phyloP scores from a whole-genome alignment of 2,888 invertebrate species.

The Platycheirus rosarum region DNA sequence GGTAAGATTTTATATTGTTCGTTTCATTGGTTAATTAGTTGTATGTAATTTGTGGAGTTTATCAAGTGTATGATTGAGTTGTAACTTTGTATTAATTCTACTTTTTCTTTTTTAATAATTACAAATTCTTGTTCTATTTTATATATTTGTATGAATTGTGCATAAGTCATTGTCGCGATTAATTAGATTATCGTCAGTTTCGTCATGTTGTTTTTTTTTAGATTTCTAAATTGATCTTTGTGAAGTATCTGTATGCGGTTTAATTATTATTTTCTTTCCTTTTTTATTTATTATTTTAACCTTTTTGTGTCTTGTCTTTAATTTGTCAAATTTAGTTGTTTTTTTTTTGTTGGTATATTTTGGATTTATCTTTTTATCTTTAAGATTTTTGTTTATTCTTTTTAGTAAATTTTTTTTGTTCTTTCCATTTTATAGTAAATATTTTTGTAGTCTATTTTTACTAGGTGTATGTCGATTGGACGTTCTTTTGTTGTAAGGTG shows the following conservation, averaged over 20 bases:
- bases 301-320: background rate
- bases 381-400: slow-evolving; percentile 9
- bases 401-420: background rate
- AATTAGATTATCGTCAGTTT: background rate
- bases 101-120: background rate
- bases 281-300: background rate
- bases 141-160: slow-evolving; percentile 5
- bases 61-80: background rate
- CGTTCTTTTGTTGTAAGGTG: no score
- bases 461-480: no score
- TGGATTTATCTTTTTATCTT: background rate
- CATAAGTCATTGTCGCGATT: background rate
- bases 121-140: slow-evolving; percentile 7
- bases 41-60: background rate
- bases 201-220: background rate
- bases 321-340: background rate
- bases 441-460: no score
- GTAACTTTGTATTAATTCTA: background rate
- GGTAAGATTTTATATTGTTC: background rate
- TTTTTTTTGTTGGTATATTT: slow-evolving; percentile 1
- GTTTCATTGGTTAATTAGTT: background rate
- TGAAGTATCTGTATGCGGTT: background rate
- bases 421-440: no score
- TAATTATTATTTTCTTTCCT: background rate
- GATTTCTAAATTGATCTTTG: background rate